Conservation (phyloP, 1,140 invertebrate genomes). For the Hyles vespertilio region DNA sequence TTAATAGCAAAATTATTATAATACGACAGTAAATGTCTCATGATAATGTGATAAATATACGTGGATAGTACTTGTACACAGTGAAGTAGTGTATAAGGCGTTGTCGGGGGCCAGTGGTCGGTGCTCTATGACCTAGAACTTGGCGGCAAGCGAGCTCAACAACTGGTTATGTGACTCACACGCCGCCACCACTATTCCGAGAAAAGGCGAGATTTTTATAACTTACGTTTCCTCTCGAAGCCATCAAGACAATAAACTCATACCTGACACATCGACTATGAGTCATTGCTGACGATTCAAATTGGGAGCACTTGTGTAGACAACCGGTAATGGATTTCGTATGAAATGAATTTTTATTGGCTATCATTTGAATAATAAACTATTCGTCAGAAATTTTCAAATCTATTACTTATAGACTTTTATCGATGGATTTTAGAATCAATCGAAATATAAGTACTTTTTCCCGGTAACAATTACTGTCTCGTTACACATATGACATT, state of each 20-base stretch:
- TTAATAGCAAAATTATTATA: too few relatives aligned
- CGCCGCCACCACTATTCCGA: constrained; percentile 37
- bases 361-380: constrained; percentile 5
- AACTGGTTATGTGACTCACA: constrained; percentile 45
- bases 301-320: constrained; percentile 7
- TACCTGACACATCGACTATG: constrained; percentile 2
- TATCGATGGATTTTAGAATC: too few relatives aligned
- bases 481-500: too few relatives aligned
- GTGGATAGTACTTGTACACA: too few relatives aligned
- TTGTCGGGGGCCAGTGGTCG: constrained; percentile 14
- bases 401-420: too few relatives aligned
- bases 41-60: too few relatives aligned
- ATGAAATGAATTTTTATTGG: background rate
- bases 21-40: too few relatives aligned
- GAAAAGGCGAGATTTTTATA: constrained; percentile 45
- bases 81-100: too few relatives aligned
- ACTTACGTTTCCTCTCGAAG: constrained; percentile 44
- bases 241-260: constrained; percentile 26
- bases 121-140: constrained; percentile 62
- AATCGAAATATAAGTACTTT: too few relatives aligned
- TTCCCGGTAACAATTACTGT: too few relatives aligned
- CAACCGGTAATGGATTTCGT: constrained; percentile 12
- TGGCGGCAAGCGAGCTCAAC: constrained; percentile 29
- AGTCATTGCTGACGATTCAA: constrained; percentile 2
- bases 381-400: too few relatives aligned